Evolutionary conservation across 2,888 invertebrate species (phyloP).

Genomic region (Cryptosula pallasiana): DNA sequence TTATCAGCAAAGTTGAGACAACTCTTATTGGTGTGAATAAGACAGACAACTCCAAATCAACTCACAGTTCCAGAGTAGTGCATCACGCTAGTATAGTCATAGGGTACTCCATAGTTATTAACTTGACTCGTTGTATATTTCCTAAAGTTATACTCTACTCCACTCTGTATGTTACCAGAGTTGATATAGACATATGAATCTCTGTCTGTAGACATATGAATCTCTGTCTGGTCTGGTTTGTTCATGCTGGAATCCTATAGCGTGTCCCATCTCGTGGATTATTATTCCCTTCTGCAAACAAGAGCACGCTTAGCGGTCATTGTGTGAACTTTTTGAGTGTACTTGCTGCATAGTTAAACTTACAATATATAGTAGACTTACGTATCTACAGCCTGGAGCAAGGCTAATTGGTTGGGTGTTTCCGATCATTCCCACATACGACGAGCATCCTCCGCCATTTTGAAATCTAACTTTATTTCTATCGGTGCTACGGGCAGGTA

Average conservation of each 20-base stretch:
- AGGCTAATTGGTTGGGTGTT: slow-evolving; percentile 70
- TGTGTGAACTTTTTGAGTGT: no score
- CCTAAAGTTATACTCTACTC: slow-evolving; percentile 25
- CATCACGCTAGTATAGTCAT: slow-evolving; percentile 28
- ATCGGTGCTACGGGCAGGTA: slow-evolving; percentile 28
- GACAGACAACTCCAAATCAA: background rate
- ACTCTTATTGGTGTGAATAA: no score
- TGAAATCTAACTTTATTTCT: slow-evolving; percentile 32
- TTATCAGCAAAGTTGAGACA: no score
- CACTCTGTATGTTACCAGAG: slow-evolving; percentile 22
- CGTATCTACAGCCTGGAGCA: slow-evolving; percentile 52
- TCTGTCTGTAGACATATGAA: slow-evolving; percentile 25
- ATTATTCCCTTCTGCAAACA: slow-evolving; percentile 26
- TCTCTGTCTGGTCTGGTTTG: slow-evolving; percentile 28
- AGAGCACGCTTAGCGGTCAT: no score
- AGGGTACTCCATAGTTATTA: slow-evolving; percentile 25
- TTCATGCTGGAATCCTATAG: slow-evolving; percentile 28
- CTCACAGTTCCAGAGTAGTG: slow-evolving; percentile 27
- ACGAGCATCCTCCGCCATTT: slow-evolving; percentile 31
- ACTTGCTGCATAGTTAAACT: no score
- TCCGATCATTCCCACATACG: slow-evolving; percentile 57
- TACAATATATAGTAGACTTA: no score
- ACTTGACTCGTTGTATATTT: slow-evolving; percentile 21
- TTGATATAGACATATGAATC: slow-evolving; percentile 26
- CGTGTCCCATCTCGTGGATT: slow-evolving; percentile 28